Evolutionary conservation across 2,888 invertebrate species (phyloP), one percentile per base, ranked within the genome.

Genomic region (Cheilosia vulpina): DNA sequence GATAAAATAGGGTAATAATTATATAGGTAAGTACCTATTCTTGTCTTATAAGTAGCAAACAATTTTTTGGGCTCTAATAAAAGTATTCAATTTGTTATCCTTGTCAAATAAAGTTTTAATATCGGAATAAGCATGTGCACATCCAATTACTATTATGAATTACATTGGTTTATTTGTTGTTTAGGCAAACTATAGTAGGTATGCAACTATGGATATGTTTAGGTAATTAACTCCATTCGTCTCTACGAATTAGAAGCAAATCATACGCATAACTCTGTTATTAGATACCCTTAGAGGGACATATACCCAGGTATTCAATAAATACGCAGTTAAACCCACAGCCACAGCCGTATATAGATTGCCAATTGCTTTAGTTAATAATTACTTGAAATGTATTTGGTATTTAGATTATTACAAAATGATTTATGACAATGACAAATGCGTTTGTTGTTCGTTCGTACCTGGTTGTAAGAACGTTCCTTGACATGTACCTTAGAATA

Each of bases 161-260:
- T 27, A 27, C 27, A 7, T 27, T 1, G 27, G 6, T 27, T 27
- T 6, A 27, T 27, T 27, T 27, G 27, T 27, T 27, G 6, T 27
- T 27, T 27, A 27, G 27, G 27, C 27, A 27, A 27, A 27, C 27
- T 9, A 1, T 31, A 31, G 31, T 38, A n/a, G n/a, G 63, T 31
- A 27, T 50, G 31, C 41, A 31, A 21, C 41, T 65, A 58, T 57
- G 27, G 47, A 17, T 43, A 58, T 65, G 65, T 52, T 65, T 9
- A 52, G 62, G 31, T 65, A 65, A 72, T 79, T 65, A 78, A 38
- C 78, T 63, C 65, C 34, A 79, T 65, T 41, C 41, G 57, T 50
- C 57, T 57, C 58, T 52, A n/a, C 31, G n/a, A 65, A 72, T 79
- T 72, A 65, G 57, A 52, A 58, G 31, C 17, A 72, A 72, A 72